Evolutionary conservation across 2,797 vertebrate species (phyloP).

Genomic region (Urosaurus nigricauda): DNA sequence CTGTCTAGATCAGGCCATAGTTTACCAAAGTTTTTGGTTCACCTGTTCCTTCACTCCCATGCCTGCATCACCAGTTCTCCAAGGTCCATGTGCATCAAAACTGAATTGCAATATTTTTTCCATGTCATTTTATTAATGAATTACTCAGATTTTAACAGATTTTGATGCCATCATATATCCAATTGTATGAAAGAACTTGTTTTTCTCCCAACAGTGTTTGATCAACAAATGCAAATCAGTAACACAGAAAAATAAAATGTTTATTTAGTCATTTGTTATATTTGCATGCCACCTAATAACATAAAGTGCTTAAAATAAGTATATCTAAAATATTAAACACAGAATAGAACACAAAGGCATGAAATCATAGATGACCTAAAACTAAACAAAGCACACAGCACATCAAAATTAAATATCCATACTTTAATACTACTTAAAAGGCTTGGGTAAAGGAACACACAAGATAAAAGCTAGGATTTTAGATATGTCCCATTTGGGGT

Average conservation of each 20-base stretch:
- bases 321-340: background rate
- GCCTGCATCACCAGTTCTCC: background rate
- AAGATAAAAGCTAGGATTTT: too few relatives aligned
- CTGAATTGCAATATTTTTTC: background rate
- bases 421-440: too few relatives aligned
- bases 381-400: background rate
- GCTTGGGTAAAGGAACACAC: too few relatives aligned
- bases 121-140: background rate
- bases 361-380: background rate
- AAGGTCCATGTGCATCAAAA: background rate
- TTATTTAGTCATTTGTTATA: background rate
- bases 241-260: background rate
- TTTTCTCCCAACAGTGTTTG: background rate
- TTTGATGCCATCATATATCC: background rate
- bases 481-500: too few relatives aligned
- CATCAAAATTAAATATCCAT: too few relatives aligned
- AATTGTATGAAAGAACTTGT: background rate
- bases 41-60: background rate
- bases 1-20: too few relatives aligned
- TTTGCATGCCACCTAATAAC: background rate
- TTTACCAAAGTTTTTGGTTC: background rate
- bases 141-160: too few relatives aligned
- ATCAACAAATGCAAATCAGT: background rate
- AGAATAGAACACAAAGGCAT: background rate
- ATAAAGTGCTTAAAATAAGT: background rate